Evolutionary conservation across 2,888 invertebrate species (phyloP).

Genomic region (Choreutis nemorana): DNA sequence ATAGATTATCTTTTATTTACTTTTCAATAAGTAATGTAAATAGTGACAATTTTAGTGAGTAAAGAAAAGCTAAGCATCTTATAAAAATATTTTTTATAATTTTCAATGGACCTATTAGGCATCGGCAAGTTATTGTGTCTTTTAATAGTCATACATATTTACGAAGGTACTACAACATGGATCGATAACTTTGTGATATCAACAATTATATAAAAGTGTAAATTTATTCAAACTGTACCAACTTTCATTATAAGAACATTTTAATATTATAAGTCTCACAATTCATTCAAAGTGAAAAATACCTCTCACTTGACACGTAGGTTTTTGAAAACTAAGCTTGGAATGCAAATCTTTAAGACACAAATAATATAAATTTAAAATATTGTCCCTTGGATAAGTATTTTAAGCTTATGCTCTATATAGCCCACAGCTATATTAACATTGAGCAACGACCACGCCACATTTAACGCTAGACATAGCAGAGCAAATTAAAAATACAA

Average conservation of each 20-base stretch:
- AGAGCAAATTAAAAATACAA: too few species aligned
- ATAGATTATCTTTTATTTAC: constrained; percentile 58
- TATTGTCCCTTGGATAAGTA: too few species aligned
- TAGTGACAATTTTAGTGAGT: constrained; percentile 55
- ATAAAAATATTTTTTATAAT: constrained; percentile 57
- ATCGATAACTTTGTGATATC: constrained; percentile 7
- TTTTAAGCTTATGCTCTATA: too few species aligned
- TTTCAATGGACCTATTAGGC: constrained; percentile 44
- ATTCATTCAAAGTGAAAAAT: too few species aligned
- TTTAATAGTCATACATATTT: constrained; percentile 17
- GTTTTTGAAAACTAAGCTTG: too few species aligned
- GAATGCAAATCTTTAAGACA: too few species aligned
- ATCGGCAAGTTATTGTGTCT: constrained; percentile 34
- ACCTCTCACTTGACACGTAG: too few species aligned
- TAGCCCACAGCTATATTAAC: too few species aligned
- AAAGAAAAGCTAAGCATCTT: constrained; percentile 64
- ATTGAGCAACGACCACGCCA: too few species aligned
- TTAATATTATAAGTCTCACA: too few species aligned
- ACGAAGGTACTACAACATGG: constrained; percentile 10
- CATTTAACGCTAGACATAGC: too few species aligned
- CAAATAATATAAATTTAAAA: too few species aligned
- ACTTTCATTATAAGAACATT: not conserved
- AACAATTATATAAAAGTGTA: constrained; percentile 3
- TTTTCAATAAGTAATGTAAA: constrained; percentile 50
- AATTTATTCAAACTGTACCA: not conserved